A percentile compares a stretch with the other conserved stretches of the same genome.
These are phyloP conservation scores for Microplitis deprimator DNA, from an alignment of 2,888 invertebrate species.

Conservation along the genomic window DNA sequence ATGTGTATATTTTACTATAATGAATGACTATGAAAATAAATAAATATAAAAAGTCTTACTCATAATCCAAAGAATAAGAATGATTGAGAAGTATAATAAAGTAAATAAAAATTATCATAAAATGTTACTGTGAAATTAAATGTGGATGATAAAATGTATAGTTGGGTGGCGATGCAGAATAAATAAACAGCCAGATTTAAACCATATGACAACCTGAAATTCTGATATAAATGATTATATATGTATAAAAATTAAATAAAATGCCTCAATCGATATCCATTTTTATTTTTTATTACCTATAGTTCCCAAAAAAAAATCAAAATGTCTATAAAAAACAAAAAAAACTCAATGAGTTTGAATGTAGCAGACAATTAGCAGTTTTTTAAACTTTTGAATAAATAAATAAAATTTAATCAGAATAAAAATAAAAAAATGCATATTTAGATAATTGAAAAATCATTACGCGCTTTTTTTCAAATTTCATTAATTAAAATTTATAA, in stretches of 20 bases:
- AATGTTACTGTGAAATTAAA: conserved; percentile 59
- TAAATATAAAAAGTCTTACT: conserved; percentile 40
- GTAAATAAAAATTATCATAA: conserved; percentile 35
- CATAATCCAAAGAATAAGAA: conserved; percentile 45
- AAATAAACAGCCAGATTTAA: conserved; percentile 44
- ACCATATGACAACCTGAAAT: conserved; percentile 46
- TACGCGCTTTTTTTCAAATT: no score
- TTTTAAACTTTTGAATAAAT: no score
- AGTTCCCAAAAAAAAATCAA: no score
- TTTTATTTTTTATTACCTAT: neutral
- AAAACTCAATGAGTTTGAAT: no score
- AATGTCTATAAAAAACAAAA: no score
- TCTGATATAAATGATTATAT: conserved; percentile 41
- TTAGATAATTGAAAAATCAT: no score
- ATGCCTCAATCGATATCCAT: conserved; percentile 9
- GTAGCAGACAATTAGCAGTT: no score
- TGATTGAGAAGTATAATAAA: conserved; percentile 41
- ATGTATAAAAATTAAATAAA: conserved; percentile 25
- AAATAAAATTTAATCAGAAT: no score
- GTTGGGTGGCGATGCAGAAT: conserved; percentile 40
- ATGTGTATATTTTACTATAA: conserved; percentile 65
- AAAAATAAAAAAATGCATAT: no score
- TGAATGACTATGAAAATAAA: conserved; percentile 53
- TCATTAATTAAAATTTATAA: no score
- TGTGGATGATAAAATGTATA: conserved; percentile 52